Percentiles rank a stretch among this genome's conserved stretches.
Conservation (phyloP, 2,113 vertebrate species). For the Limanda limanda region DNA sequence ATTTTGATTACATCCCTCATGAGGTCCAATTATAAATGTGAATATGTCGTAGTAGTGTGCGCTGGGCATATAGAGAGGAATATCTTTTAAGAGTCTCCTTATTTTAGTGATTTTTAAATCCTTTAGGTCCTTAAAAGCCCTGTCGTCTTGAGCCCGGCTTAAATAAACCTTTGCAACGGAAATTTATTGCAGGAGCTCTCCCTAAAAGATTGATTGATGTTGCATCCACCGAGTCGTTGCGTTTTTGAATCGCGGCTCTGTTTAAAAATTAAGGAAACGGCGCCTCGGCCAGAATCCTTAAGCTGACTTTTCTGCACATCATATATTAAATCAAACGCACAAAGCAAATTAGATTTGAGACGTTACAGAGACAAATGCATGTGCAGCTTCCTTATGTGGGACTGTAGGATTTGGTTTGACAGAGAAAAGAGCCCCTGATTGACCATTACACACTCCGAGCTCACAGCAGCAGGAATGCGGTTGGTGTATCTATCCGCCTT, state of each 20-base stretch:
- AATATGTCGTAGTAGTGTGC: no score
- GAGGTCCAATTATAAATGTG: no score
- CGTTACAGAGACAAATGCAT: slow-evolving; percentile 10
- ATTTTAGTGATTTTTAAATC: no score
- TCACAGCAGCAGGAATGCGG: neutral
- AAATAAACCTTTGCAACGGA: neutral
- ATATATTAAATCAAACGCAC: neutral
- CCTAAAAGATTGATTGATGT: slow-evolving; percentile 5
- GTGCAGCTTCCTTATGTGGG: slow-evolving; percentile 17
- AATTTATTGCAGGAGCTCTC: neutral
- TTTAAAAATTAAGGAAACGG: slow-evolving; percentile 26
- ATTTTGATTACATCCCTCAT: no score
- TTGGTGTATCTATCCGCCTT: slow-evolving; percentile 28
- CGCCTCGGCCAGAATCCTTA: neutral
- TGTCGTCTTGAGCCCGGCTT: neutral
- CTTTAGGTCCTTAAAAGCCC: neutral
- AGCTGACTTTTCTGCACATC: neutral
- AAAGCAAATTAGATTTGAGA: slow-evolving; percentile 22
- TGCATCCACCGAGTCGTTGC: neutral
- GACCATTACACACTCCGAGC: slow-evolving; percentile 1
- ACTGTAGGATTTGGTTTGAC: slow-evolving; percentile 16
- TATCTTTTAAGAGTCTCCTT: no score
- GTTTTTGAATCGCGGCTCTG: slow-evolving; percentile 25
- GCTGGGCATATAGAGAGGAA: no score
- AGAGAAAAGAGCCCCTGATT: neutral